These are phyloP conservation scores for Morus bassanus DNA, from an alignment of 2,797 vertebrate genomes.

Conservation along the genomic window DNA sequence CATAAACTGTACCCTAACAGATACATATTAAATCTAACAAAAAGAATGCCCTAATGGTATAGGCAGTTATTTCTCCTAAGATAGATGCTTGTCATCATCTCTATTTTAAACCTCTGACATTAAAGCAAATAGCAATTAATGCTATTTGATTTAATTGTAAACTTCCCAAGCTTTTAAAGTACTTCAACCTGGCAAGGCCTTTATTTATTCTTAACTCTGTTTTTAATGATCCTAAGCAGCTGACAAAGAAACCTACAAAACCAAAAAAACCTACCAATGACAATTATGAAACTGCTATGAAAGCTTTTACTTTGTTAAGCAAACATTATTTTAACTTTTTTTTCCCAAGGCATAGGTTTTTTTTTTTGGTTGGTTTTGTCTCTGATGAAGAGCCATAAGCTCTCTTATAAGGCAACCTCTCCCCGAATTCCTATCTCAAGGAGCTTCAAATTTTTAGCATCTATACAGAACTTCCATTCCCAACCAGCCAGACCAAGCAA, in stretches of 20 bases:
- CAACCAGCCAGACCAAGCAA: neutral
- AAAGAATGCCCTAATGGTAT: neutral
- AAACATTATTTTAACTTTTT: neutral
- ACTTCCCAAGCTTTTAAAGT: neutral
- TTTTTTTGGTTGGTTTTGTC: neutral
- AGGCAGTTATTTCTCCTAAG: neutral
- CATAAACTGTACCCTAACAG: neutral
- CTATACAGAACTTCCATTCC: neutral
- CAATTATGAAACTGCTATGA: neutral
- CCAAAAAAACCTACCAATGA: neutral
- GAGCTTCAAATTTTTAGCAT: neutral
- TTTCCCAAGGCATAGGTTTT: fast-evolving
- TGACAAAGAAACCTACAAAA: neutral
- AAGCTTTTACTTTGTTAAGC: neutral
- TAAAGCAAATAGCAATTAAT: neutral
- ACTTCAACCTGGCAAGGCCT: neutral
- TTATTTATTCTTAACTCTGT: neutral
- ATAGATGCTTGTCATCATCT: neutral
- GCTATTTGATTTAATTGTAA: neutral
- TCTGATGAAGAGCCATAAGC: neutral
- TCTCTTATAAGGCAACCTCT: neutral
- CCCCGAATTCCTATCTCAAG: neutral
- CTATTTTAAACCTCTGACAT: neutral
- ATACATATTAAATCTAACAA: neutral
- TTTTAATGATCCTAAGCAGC: too few relatives aligned